These are phyloP conservation scores for Callithrix jacchus DNA, from an alignment of 2,113 vertebrate species.

Conservation along the genomic window DNA sequence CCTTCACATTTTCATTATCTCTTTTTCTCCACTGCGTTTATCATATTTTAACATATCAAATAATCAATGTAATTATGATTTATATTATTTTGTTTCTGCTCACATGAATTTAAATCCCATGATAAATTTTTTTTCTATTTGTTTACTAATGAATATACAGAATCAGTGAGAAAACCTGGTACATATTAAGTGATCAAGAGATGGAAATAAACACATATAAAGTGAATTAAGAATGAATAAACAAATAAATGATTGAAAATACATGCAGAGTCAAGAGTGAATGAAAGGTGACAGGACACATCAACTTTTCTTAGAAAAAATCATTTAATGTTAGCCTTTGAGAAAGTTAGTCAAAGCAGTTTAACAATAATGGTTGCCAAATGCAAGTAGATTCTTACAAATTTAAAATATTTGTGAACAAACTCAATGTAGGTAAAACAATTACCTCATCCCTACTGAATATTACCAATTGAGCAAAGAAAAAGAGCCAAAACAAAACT, in stretches of 20 bases:
- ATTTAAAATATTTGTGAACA: slow-evolving; percentile 28
- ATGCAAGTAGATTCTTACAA: not conserved
- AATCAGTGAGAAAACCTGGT: not conserved
- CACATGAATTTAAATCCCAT: not conserved
- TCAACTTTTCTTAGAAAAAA: not conserved
- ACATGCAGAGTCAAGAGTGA: not conserved
- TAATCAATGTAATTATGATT: not conserved
- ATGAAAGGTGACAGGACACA: not conserved
- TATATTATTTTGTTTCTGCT: not conserved
- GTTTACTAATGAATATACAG: not conserved
- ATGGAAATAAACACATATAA: not conserved
- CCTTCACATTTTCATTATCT: not conserved
- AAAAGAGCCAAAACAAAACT: not conserved
- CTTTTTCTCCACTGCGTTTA: not conserved
- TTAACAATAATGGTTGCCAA: slow-evolving; percentile 17
- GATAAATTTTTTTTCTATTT: not conserved
- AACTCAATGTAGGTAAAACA: not conserved
- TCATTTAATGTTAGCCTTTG: not conserved
- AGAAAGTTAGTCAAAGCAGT: not conserved
- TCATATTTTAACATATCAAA: not conserved
- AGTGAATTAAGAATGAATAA: not conserved
- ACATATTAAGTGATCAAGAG: not conserved
- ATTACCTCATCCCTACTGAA: not conserved
- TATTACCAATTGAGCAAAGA: not conserved
- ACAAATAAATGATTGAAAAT: not conserved